Conservation (phyloP, 2,113 vertebrate species). For the Fregetta grallaria region DNA sequence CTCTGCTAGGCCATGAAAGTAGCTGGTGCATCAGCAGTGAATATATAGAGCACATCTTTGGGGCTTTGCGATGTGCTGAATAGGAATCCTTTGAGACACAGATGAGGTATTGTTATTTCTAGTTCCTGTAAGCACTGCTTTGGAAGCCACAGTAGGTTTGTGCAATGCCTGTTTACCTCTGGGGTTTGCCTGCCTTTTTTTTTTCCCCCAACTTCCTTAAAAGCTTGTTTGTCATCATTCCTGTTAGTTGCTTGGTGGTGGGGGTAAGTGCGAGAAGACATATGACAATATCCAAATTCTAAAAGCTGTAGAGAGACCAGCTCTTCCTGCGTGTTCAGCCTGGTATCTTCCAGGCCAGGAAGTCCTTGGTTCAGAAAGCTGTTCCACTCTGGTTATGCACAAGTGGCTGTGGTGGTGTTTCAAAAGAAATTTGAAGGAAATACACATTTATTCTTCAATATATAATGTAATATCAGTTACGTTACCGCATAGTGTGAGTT, state of each 20-base stretch:
- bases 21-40: background rate
- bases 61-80: background rate
- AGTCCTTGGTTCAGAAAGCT: background rate
- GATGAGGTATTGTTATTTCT: background rate
- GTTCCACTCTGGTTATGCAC: background rate
- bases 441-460: background rate
- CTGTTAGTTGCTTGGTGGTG: background rate
- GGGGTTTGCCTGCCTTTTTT: background rate
- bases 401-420: background rate
- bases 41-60: background rate
- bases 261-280: rapidly evolving
- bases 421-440: background rate
- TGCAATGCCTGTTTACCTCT: background rate
- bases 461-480: background rate
- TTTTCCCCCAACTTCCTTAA: background rate
- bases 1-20: background rate
- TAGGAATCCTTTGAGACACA: background rate
- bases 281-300: background rate
- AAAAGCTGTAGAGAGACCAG: background rate
- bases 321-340: background rate
- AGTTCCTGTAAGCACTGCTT: background rate
- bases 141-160: background rate
- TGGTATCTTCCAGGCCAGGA: background rate
- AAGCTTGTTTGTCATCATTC: background rate
- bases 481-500: background rate